Evolutionary conservation across 2,888 invertebrate genomes (phyloP), one percentile per base, ranked within the genome.

Genomic region (Parelbella ahira): DNA sequence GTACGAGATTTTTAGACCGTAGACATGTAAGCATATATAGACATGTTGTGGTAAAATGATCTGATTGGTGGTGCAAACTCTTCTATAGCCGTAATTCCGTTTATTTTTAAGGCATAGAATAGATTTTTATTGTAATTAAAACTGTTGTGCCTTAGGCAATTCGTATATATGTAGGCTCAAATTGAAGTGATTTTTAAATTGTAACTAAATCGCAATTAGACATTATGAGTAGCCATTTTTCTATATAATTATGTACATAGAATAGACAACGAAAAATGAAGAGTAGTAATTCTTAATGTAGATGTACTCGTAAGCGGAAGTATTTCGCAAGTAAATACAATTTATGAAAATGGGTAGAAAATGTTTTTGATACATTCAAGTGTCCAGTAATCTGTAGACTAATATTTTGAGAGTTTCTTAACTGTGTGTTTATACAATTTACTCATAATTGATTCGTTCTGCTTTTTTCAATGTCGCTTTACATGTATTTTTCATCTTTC

Each of bases 11-110:
- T 29, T 46, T 49, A 49, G 62, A 62, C 68, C 53, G 69, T 73
- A 76, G 72, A 51, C 47, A 59, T 50, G 62, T 68, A 64, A 77
- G 60, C 62, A 21, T 32, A 72, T 67, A 63, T 68, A 74, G 69
- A 45, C 57, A 60, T 60, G 64, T 73, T 73, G 71, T 74, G 75
- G 72, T 71, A 65, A 58, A 61, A 69, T 60, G 56, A 58, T 72
- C 68, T 76, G 59, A 80, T 77, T 83, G 87, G 87, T 87, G 87
- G 87, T 87, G 87, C 87, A 86, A 87, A 81, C 83, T 86, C 82
- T 73, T 56, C 50, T 59, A 58, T 78, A 74, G 73, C 59, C 64
- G 66, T 68, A 68, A 68, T 70, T 65, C 71, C 73, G 63, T 71
- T 63, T 82, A 82, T 72, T 55, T 63, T 61, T 84, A 80, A 82